Conservation (phyloP, 2,113 vertebrate genomes). For the Chroicocephalus ridibundus region DNA sequence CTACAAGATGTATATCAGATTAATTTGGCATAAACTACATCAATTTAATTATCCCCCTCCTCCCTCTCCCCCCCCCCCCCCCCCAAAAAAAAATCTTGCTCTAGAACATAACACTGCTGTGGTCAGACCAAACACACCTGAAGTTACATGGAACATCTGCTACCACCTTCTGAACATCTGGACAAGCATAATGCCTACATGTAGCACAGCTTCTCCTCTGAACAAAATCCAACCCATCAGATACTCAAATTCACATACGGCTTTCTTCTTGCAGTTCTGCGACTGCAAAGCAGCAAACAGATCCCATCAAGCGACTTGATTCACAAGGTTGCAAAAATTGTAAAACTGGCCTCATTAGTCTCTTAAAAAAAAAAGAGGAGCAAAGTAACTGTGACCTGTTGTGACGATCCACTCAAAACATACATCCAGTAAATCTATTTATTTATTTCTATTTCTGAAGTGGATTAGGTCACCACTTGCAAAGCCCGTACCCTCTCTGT, state of each 20-base stretch:
- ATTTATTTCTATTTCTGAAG: background rate
- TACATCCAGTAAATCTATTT: background rate
- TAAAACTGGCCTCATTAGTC: background rate
- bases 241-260: background rate
- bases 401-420: background rate
- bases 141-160: background rate
- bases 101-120: background rate
- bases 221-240: background rate
- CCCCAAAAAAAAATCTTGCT: background rate
- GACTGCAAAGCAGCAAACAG: background rate
- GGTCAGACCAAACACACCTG: background rate
- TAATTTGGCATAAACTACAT: background rate
- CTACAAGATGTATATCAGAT: background rate
- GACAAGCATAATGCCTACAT: background rate
- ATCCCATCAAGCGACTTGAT: fast-evolving
- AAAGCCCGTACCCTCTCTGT: background rate
- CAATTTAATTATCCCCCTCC: background rate
- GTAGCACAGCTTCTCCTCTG: background rate
- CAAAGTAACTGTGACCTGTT: background rate
- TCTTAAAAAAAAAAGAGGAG: background rate
- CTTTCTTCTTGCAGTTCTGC: background rate
- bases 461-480: background rate
- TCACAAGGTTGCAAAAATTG: background rate
- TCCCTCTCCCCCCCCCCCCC: fast-evolving
- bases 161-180: background rate